These are phyloP conservation scores for Sciaenops ocellatus DNA, from an alignment of 2,797 vertebrate genomes.

Conservation along the genomic window DNA sequence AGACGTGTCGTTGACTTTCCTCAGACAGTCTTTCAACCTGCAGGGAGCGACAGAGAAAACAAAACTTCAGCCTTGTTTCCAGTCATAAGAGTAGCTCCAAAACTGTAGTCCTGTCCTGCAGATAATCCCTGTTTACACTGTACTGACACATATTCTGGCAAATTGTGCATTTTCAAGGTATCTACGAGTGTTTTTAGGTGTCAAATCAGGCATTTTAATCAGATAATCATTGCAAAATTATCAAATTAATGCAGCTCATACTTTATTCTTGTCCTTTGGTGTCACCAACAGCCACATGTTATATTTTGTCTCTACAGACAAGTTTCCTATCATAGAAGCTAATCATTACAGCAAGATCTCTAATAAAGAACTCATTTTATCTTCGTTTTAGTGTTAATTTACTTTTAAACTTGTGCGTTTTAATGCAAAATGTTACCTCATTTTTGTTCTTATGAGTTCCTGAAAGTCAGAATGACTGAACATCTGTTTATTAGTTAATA, in stretches of 20 bases:
- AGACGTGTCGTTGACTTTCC: slow-evolving; percentile 88
- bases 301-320: background rate
- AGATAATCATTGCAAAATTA: background rate
- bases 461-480: background rate
- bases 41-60: slow-evolving; percentile 25
- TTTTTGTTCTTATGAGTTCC: background rate
- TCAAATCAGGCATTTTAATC: too few species aligned
- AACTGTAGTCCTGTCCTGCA: background rate
- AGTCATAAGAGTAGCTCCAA: background rate
- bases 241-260: background rate
- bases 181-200: background rate
- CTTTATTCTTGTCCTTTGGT: background rate
- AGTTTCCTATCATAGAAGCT: background rate
- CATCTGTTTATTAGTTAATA: background rate
- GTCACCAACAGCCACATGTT: background rate
- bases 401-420: background rate
- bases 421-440: background rate
- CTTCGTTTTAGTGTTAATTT: background rate
- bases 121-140: background rate
- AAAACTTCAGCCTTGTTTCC: background rate
- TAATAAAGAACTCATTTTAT: background rate
- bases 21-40: slow-evolving; percentile 91
- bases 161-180: background rate
- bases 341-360: background rate
- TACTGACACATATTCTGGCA: background rate